Evolutionary conservation across 2,888 invertebrate genomes (phyloP), one percentile per base, ranked within the genome.

Genomic region (Stenotaenia linearis): DNA sequence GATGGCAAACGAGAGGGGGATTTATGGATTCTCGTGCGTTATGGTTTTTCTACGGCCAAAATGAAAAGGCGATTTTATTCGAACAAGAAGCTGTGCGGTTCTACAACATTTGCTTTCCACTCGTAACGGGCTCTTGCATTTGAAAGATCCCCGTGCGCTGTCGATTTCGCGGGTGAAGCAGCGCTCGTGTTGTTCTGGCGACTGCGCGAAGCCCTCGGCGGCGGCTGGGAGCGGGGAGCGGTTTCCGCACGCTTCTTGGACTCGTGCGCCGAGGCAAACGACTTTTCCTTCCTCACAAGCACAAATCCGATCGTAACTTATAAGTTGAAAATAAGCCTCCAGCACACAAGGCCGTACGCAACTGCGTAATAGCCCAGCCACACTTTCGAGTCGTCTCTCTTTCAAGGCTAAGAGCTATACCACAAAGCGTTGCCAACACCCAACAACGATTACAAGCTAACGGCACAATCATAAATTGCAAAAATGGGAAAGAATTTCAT

Each of bases 251-350:
- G 21, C 45, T 28, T 9, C 45, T 45, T 28, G 37, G 77, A 37
- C 45, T 45, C 45, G 77, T 23, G 37, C 77, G 28, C 61, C 56
- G 78, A 61, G 56, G 78, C 78, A 78, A 78, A 78, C 56, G 78
- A 61, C 78, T 77, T 45, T 75, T 75, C 37, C 76, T 75, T 75
- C 37, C 37, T 75, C 76, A 35, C 76, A 10, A 37, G 32, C 76
- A 75, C 35, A 32, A 75, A 37, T 77, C 45, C 50, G 45, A 40
- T 77, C 77, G 40, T 77, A 45, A 77, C 77, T 77, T 45, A 37
- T 77, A 77, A 77, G 28, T 45, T 77, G 37, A 37, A 37, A 77
- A 77, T 77, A 45, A 45, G 77, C 77, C 45, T 45, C 77, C n/a
- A 75, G 75, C 75, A 75, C 75, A 75, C 75, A 75, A 69, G 69